Evolutionary conservation across 2,113 vertebrate genomes (phyloP), one percentile per base, ranked within the genome.

Genomic region (Sylvia atricapilla): DNA sequence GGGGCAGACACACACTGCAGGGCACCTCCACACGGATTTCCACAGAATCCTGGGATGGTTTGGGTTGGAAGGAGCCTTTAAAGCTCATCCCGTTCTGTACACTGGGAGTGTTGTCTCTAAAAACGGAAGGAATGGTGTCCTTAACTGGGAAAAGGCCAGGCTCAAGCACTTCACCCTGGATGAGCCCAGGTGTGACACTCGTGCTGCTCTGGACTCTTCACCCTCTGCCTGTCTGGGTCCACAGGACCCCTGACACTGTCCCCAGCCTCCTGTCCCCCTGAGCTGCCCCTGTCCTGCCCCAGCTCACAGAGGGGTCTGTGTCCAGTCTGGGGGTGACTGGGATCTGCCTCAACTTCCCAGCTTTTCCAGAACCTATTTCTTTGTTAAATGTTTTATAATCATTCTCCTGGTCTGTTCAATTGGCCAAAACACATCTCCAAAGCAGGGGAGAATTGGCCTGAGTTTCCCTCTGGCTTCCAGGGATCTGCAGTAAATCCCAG

Each of bases 391-490:
- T 37, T 91, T 88, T 63, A 62, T 22, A 46, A 0, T 20, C 16
- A 0, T 59, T 75, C 59, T 66, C 16, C 39, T 7, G 33, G 3
- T 63, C 33, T 41, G 68, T 55, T 59, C 68, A 50, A 2, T 0
- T 30, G 60, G 80, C 80, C 89, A 81, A 92, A 90, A 73, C 49
- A 81, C 68, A 28, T n/a, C 16, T 43, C 56, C 0, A 19, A 19
- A 78, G 84, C 80, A 79, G 62, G 69, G 46, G 90, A n/a, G 53
- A 89, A 15, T 3, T 95, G 94, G 94, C 93, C 17, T 0, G 70
- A 72, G 70, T 53, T 95, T 67, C 63, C 49, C 37, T 30, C 74
- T 80, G 90, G 63, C 85, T 93, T 74, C 64, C 84, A 93, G 79
- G 72, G 76, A 31, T 43, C 8, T 7, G 76, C 72, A 66, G 47